These are phyloP conservation scores for Agrotis puta DNA, from an alignment of 2,888 invertebrate genomes.

Conservation along the genomic window DNA sequence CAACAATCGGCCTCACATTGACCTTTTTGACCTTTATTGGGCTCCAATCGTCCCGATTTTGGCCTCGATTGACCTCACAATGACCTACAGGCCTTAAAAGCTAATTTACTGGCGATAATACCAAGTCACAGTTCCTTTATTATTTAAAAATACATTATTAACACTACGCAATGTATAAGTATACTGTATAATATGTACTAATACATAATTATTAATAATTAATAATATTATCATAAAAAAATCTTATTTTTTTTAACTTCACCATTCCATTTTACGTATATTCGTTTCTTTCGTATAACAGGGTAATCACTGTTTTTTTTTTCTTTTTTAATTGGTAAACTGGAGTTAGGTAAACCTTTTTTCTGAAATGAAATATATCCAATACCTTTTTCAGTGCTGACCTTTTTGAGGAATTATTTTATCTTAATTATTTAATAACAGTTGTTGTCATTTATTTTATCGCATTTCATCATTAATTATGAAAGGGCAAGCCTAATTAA, in stretches of 20 bases:
- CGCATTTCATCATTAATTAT: no score
- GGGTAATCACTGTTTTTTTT: slow-evolving; percentile 72
- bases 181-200: slow-evolving; percentile 67
- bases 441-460: no score
- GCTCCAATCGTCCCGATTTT: background rate
- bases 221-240: slow-evolving; percentile 67
- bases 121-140: slow-evolving; percentile 66
- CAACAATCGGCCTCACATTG: slow-evolving; percentile 20
- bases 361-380: no score
- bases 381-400: no score
- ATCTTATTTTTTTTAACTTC: slow-evolving; percentile 72
- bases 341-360: slow-evolving; percentile 32
- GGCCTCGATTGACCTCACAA: slow-evolving; percentile 15
- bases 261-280: slow-evolving; percentile 86
- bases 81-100: slow-evolving; percentile 23
- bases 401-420: no score
- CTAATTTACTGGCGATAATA: slow-evolving; percentile 59
- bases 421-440: no score
- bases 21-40: slow-evolving; percentile 19
- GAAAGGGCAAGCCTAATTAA: no score
- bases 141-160: slow-evolving; percentile 78
- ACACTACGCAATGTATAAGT: slow-evolving; percentile 71
- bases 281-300: slow-evolving; percentile 85
- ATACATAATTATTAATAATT: slow-evolving; percentile 60
- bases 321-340: slow-evolving; percentile 27